A percentile compares a stretch with the other conserved stretches of the same genome.
phyloP scores from a whole-genome alignment of 2,113 vertebrate genomes.

The Amphilophus citrinellus region DNA sequence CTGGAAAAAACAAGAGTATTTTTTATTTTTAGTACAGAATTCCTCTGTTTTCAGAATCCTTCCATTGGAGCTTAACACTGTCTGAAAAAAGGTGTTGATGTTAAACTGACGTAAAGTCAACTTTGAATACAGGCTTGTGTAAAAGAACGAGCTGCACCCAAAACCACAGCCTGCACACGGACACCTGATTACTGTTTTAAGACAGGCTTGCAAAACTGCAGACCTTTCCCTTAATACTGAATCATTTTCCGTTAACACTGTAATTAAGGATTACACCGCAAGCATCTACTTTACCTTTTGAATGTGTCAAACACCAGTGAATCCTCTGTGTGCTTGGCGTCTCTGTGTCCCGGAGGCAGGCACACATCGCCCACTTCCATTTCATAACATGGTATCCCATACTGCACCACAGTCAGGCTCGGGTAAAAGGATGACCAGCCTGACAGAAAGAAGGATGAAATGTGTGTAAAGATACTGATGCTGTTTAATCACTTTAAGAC shows the following conservation, averaged over 20 bases:
- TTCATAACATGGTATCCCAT: conserved; percentile 98
- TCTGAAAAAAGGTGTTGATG: too few species aligned
- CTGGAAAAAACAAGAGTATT: neutral
- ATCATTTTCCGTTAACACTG: rapidly evolving
- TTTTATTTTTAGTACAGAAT: neutral
- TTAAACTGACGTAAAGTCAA: too few species aligned
- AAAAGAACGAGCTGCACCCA: too few species aligned
- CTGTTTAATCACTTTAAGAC: neutral
- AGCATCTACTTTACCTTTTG: conserved; percentile 85
- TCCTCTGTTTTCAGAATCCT: neutral
- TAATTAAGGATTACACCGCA: neutral
- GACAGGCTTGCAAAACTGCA: too few species aligned
- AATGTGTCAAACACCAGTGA: conserved; percentile 98
- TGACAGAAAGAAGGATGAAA: conserved; percentile 50
- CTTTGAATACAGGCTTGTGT: too few species aligned
- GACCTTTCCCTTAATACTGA: neutral
- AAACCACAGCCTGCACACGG: neutral
- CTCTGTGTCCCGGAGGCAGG: conserved; percentile 97
- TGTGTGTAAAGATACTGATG: neutral
- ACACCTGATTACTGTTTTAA: neutral
- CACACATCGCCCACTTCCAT: conserved; percentile 94
- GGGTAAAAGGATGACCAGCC: conserved; percentile 99
- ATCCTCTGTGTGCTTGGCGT: conserved; percentile 96
- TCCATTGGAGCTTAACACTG: too few species aligned
- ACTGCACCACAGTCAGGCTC: conserved; percentile 96